These are phyloP conservation scores for Palythoa grandiflora DNA, from an alignment of 92 coral and sea anemone genomes.

Conservation along the genomic window DNA sequence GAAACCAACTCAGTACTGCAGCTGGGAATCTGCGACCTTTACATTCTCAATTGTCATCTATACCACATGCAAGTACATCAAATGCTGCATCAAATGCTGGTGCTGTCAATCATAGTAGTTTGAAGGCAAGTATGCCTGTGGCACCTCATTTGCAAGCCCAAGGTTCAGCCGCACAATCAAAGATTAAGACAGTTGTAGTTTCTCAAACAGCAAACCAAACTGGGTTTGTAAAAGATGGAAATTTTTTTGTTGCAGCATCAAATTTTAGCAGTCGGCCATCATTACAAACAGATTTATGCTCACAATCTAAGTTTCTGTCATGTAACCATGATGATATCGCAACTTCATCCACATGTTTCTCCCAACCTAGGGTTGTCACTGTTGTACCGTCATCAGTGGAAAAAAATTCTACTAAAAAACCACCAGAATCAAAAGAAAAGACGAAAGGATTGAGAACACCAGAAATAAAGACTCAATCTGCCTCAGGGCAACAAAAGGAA, in stretches of 20 bases:
- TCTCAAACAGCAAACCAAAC: background rate
- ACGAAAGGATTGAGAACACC: slow-evolving; percentile 13
- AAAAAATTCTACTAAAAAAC: slow-evolving; percentile 19
- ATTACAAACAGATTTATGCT: background rate
- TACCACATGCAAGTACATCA: background rate
- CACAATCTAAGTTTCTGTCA: slow-evolving; percentile 2
- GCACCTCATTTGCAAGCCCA: background rate
- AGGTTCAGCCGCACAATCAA: background rate
- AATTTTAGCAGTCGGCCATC: background rate
- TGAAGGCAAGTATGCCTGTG: background rate
- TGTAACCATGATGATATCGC: background rate
- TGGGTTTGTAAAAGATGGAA: background rate
- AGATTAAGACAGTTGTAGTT: background rate
- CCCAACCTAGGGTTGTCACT: slow-evolving; percentile 39
- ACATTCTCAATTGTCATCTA: background rate
- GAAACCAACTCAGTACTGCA: background rate
- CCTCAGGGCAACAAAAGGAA: background rate
- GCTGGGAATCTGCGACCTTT: background rate
- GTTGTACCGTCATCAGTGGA: slow-evolving; percentile 16
- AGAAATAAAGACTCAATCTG: background rate
- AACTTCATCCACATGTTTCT: slow-evolving; percentile 31
- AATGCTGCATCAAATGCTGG: background rate
- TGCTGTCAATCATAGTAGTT: background rate
- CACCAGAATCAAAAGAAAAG: slow-evolving; percentile 5
- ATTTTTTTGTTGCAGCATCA: background rate